Percentiles rank a stretch among this genome's conserved stretches.
These are phyloP conservation scores for Myzus persicae DNA, from an alignment of 1,140 invertebrate species.

Conservation along the genomic window DNA sequence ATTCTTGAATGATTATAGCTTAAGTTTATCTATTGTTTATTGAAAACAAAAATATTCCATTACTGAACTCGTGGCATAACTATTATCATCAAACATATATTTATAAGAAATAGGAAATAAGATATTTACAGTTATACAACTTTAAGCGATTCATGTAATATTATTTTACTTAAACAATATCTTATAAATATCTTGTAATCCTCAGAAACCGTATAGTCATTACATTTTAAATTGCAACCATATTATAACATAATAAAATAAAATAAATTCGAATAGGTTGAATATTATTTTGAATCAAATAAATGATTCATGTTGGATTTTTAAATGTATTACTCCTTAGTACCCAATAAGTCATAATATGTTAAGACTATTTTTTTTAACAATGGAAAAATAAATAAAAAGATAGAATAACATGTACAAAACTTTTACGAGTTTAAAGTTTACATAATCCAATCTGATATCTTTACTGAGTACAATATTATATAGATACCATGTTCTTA, in stretches of 20 bases:
- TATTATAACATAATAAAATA: neutral
- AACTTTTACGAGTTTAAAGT: neutral
- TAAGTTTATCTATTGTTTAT: neutral
- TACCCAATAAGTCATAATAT: neutral
- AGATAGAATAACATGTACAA: neutral
- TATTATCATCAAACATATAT: neutral
- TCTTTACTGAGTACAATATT: neutral
- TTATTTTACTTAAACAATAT: neutral
- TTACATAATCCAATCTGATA: conserved; percentile 12
- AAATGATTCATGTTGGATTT: neutral
- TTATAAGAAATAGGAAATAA: neutral
- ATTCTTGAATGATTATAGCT: neutral
- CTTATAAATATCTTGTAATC: neutral
- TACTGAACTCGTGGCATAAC: neutral
- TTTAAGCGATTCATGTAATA: neutral
- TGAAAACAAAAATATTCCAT: neutral
- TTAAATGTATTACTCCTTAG: neutral
- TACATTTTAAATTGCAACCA: neutral
- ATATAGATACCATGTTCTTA: neutral
- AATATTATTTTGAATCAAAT: neutral
- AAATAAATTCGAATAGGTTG: neutral
- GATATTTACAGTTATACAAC: neutral
- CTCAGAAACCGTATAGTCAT: neutral
- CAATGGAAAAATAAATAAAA: neutral
- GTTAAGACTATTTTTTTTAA: neutral